These are phyloP conservation scores for Meloe dianella DNA, from an alignment of 2,888 invertebrate genomes.

Conservation along the genomic window DNA sequence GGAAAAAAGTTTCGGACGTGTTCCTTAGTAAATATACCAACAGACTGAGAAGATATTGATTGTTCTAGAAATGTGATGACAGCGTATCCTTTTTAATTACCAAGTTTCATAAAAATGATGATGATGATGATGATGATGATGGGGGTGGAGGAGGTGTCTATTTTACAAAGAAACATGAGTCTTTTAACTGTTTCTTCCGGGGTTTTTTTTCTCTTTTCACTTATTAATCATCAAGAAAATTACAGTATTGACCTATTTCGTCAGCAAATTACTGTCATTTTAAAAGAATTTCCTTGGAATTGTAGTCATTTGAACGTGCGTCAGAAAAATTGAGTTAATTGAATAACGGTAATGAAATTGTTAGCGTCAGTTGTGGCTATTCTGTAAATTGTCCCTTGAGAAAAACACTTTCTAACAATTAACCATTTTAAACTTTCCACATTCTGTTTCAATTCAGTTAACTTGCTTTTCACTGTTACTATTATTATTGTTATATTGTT, in stretches of 20 bases:
- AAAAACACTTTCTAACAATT: neutral
- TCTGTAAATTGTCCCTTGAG: slow-evolving; percentile 14
- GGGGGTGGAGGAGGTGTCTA: no score
- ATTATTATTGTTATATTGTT: neutral
- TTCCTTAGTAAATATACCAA: slow-evolving; percentile 3
- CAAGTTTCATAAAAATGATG: neutral
- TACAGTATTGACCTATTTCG: neutral
- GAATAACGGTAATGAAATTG: slow-evolving; percentile 53
- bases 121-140: neutral
- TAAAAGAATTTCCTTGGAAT: neutral
- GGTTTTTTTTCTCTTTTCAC: neutral
- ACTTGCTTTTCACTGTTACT: no score
- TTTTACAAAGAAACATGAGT: slow-evolving; percentile 1
- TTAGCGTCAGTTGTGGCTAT: slow-evolving; percentile 33
- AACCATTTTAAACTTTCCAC: neutral
- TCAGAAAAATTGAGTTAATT: slow-evolving; percentile 53
- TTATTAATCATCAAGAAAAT: neutral
- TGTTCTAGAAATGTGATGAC: slow-evolving; percentile 5
- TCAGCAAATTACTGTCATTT: neutral
- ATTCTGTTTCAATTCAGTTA: neutral
- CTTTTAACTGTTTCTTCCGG: neutral
- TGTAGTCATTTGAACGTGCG: slow-evolving; percentile 42
- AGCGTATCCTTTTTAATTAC: slow-evolving; percentile 4
- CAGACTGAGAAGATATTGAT: neutral
- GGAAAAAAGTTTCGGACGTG: neutral